Conservation (phyloP, 2,797 vertebrate species). For the Sus cebifrons region DNA sequence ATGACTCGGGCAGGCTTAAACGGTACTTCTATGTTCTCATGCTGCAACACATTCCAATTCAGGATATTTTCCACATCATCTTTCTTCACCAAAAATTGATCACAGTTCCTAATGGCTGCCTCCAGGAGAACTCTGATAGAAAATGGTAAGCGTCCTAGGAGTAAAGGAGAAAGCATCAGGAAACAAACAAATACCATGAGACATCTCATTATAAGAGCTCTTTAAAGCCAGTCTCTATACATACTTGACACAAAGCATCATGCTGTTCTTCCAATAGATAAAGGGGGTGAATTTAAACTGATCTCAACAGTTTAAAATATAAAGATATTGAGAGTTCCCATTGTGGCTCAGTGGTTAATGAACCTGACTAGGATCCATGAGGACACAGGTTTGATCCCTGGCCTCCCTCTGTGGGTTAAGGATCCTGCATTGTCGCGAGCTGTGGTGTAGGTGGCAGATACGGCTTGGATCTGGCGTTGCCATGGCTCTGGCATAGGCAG, state of each 20-base stretch:
- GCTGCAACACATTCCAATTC: conserved; percentile 95
- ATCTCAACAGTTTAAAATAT: not conserved
- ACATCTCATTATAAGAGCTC: not conserved
- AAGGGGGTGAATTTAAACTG: not conserved
- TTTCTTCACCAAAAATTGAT: conserved; percentile 96
- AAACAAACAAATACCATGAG: conserved; percentile 12
- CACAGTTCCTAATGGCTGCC: conserved; percentile 97
- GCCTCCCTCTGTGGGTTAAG: no score
- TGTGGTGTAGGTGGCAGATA: no score
- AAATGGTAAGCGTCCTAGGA: conserved; percentile 94
- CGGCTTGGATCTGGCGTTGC: no score
- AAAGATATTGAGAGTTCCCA: not conserved
- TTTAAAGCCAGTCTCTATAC: not conserved
- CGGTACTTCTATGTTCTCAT: conserved; percentile 96
- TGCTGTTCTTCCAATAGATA: conserved; percentile 1
- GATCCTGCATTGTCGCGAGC: no score
- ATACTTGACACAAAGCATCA: not conserved
- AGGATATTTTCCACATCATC: conserved; percentile 97
- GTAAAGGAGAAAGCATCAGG: not conserved
- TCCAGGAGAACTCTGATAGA: conserved; percentile 97
- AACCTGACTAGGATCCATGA: no score
- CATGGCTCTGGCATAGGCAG: no score
- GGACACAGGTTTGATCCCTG: no score
- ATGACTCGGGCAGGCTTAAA: conserved; percentile 98
- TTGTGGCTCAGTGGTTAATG: no score